Percentiles rank a stretch among this genome's conserved stretches.
phyloP scores from a whole-genome alignment of 1,140 invertebrate genomes.

The Drosophila parabipectinata region DNA sequence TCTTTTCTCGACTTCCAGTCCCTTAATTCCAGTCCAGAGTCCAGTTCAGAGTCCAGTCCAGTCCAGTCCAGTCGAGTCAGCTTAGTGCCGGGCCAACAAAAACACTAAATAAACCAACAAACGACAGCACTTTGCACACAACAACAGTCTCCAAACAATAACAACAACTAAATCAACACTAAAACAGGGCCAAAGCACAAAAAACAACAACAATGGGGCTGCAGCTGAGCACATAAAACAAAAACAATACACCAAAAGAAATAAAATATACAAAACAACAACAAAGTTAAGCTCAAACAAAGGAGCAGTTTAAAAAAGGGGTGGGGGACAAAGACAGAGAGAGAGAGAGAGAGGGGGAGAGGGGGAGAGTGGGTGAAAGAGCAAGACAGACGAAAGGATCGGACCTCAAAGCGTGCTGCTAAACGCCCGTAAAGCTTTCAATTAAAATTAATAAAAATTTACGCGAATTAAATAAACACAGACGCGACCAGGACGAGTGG shows the following conservation, averaged over 20 bases:
- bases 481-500: background rate
- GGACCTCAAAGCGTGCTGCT: constrained; percentile 33
- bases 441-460: constrained; percentile 83
- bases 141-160: constrained; percentile 47
- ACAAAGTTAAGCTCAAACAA: constrained; percentile 56
- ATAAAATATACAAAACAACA: constrained; percentile 32
- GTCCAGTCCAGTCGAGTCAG: constrained; percentile 46
- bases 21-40: constrained; percentile 15
- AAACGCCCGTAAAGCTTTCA: constrained; percentile 79
- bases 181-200: constrained; percentile 39
- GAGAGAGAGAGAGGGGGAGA: background rate
- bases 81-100: constrained; percentile 69
- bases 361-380: background rate
- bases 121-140: constrained; percentile 50
- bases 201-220: constrained; percentile 27
- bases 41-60: constrained; percentile 14
- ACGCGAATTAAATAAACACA: constrained; percentile 78
- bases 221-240: constrained; percentile 34
- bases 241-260: constrained; percentile 23
- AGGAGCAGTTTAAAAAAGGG: constrained; percentile 34
- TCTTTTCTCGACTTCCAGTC: constrained; percentile 19
- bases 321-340: background rate
- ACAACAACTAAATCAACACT: constrained; percentile 54
- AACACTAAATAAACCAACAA: constrained; percentile 29
- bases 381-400: background rate